Evolutionary conservation across 2,113 vertebrate species (phyloP).

Genomic region (Strigops habroptila): DNA sequence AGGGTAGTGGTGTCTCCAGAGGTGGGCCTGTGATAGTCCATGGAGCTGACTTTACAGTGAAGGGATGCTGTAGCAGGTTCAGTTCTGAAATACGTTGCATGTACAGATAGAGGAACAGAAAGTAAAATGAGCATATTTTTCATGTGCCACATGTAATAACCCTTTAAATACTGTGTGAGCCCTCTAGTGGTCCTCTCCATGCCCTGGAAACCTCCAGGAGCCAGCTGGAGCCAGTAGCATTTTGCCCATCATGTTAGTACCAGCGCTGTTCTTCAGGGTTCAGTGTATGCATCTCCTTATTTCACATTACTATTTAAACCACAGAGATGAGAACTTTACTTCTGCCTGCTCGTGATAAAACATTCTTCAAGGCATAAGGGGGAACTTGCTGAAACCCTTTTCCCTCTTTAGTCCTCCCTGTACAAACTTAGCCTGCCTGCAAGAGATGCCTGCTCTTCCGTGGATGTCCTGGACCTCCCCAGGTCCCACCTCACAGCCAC

Average conservation of each 20-base stretch:
- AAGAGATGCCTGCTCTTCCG: not conserved
- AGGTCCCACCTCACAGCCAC: rapidly evolving
- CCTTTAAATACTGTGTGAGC: slow-evolving; percentile 8
- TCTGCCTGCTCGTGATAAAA: not conserved
- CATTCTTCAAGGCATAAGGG: not conserved
- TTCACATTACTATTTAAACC: not conserved
- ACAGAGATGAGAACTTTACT: not conserved
- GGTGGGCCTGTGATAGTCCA: rapidly evolving
- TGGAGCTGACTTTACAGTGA: not conserved
- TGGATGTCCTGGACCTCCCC: not conserved
- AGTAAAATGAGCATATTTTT: not conserved
- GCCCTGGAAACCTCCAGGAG: not conserved
- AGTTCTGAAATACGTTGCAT: rapidly evolving
- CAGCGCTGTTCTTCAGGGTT: not conserved
- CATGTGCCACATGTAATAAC: not conserved
- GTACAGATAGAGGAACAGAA: not conserved
- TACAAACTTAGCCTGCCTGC: not conserved
- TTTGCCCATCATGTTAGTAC: rapidly evolving
- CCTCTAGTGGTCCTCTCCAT: slow-evolving; percentile 30
- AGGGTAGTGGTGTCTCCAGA: not conserved
- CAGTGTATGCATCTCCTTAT: rapidly evolving
- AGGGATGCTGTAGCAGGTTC: not conserved
- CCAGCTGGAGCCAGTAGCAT: not conserved
- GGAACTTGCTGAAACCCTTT: not conserved
- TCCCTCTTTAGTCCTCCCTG: not conserved